Evolutionary conservation across 2,888 invertebrate genomes (phyloP), one percentile per base, ranked within the genome.

Genomic region (Microctonus hyperodae): DNA sequence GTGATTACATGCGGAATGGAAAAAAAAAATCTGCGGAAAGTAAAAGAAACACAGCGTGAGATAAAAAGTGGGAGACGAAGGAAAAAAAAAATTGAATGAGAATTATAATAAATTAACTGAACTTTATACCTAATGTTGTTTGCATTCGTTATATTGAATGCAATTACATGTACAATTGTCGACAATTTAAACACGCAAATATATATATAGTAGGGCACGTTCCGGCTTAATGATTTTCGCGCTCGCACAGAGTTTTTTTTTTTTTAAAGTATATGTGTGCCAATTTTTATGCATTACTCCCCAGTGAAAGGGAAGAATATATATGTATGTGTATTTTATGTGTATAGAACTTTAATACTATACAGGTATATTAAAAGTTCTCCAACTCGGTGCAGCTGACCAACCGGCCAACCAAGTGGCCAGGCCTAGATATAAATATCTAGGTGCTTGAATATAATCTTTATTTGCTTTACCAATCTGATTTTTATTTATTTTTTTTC

Each of bases 161-260:
- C 20, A 64, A 57, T 58, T 58, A 57, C 40, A 56, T 13, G n/a
- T 62, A 62, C 20, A 53, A 62, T 55, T 10, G 57, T 64, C 37
- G 13, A 50, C 16, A 16, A 16, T 58, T 51, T 58, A 69, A 60
- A 58, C 61, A 57, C 55, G 64, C 64, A 65, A 62, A 56, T 59
- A 70, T 68, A 70, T 68, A 70, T 69, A n/a, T n/a, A n/a, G n/a
- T 70, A 68, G 70, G 71, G 70, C 69, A 73, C 74, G 76, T 78
- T 76, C 74, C 75, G 73, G 73, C 73, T 73, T 78, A 75, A 76
- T 78, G 76, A 73, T 70, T 68, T 69, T 67, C 64, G 61, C 73
- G 65, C 64, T 58, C 73, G 65, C 69, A 69, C 66, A 37, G 61
- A 10, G 25, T 23, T 22, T 10, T 31, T 25, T 44, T 2, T 20